Percentiles rank a stretch among this genome's conserved stretches.
Conservation (phyloP, 2,888 invertebrate genomes). For the Drosophila vallismaia region DNA sequence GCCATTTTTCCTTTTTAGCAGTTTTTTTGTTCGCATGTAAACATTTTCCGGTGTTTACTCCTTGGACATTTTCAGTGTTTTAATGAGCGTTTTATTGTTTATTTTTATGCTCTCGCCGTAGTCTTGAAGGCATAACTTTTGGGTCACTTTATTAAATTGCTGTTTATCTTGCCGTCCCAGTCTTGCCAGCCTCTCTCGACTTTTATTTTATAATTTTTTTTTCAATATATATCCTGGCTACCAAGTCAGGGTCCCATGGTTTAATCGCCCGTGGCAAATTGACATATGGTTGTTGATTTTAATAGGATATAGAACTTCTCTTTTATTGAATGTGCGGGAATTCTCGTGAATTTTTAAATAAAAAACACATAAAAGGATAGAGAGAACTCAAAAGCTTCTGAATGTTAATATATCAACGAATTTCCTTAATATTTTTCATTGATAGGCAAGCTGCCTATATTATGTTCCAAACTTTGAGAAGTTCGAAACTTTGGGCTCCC, state of each 20-base stretch:
- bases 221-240: constrained; percentile 11
- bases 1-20: constrained; percentile 13
- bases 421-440: background rate
- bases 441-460: background rate
- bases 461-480: background rate
- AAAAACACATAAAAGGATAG: constrained; percentile 11
- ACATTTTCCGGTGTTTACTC: constrained; percentile 50
- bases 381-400: background rate
- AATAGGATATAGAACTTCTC: constrained; percentile 50
- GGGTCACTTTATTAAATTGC: constrained; percentile 58
- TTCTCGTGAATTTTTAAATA: constrained; percentile 7
- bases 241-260: constrained; percentile 13
- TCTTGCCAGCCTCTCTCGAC: constrained; percentile 2
- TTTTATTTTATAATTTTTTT: constrained; percentile 19
- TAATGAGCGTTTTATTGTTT: constrained; percentile 69
- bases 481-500: constrained; percentile 12
- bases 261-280: constrained; percentile 55
- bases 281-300: constrained; percentile 67
- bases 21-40: constrained; percentile 21
- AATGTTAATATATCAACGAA: background rate
- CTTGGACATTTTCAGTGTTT: constrained; percentile 50
- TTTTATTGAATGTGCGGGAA: constrained; percentile 27
- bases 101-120: constrained; percentile 53
- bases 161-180: constrained; percentile 59
- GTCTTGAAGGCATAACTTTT: constrained; percentile 38